phyloP scores from a whole-genome alignment of 2,888 invertebrate genomes.

The Euphydryas editha region DNA sequence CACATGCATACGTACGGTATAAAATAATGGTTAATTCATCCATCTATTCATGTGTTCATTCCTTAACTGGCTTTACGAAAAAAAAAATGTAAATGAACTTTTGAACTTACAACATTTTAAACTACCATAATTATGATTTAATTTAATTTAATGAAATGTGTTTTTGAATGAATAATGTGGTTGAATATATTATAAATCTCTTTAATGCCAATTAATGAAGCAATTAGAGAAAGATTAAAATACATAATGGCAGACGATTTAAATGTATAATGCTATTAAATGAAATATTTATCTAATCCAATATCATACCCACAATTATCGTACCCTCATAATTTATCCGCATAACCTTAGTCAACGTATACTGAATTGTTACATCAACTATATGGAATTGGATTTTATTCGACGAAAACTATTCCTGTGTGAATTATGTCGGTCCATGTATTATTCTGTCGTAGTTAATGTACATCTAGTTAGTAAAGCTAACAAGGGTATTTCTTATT shows the following conservation, averaged over 20 bases:
- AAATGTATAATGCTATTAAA: slow-evolving; percentile 9
- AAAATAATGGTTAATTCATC: too few relatives aligned
- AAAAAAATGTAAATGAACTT: too few relatives aligned
- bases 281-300: slow-evolving; percentile 14
- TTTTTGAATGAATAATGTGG: neutral
- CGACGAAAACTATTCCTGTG: slow-evolving; percentile 16
- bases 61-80: too few relatives aligned
- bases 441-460: slow-evolving; percentile 36
- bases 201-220: neutral
- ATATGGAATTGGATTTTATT: slow-evolving; percentile 16
- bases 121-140: neutral
- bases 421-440: slow-evolving; percentile 45
- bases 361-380: slow-evolving; percentile 26
- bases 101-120: too few relatives aligned
- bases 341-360: slow-evolving; percentile 25
- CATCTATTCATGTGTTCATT: too few relatives aligned
- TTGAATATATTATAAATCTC: slow-evolving; percentile 1
- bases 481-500: too few relatives aligned
- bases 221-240: slow-evolving; percentile 7
- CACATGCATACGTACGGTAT: too few relatives aligned
- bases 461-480: neutral
- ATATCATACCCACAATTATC: slow-evolving; percentile 20
- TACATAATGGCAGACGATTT: neutral
- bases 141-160: neutral
- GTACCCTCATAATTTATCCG: slow-evolving; percentile 25